Conservation (phyloP, 2,113 vertebrate species). For the Elanoides forficatus region DNA sequence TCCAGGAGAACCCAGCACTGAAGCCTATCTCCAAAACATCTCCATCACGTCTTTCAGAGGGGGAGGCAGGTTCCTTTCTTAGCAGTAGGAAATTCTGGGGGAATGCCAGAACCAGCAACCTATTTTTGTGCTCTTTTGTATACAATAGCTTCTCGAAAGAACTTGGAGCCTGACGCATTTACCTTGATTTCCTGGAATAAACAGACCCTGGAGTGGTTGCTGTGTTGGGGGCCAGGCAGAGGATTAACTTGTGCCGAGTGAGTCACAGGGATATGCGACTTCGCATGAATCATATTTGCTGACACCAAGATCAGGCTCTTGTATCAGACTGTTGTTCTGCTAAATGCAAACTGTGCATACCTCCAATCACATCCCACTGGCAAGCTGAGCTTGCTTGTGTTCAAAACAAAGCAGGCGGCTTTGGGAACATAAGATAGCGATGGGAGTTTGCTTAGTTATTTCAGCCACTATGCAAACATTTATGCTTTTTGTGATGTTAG, state of each 20-base stretch:
- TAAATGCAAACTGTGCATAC: background rate
- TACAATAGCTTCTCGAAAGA: background rate
- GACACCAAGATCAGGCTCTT: background rate
- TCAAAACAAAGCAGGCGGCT: background rate
- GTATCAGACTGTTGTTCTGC: background rate
- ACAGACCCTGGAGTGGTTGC: background rate
- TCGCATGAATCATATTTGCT: background rate
- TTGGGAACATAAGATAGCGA: background rate
- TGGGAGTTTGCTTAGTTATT: background rate
- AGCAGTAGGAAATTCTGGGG: background rate
- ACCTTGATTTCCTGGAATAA: background rate
- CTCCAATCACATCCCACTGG: rapidly evolving
- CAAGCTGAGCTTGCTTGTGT: background rate
- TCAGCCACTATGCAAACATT: background rate
- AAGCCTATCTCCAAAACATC: background rate
- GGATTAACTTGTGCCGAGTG: background rate
- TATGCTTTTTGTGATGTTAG: background rate
- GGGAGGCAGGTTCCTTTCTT: background rate
- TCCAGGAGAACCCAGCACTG: background rate
- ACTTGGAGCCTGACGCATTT: background rate
- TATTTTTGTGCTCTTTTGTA: background rate
- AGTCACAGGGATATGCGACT: background rate
- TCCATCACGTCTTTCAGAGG: background rate
- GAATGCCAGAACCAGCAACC: background rate
- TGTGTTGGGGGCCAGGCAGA: background rate